Evolutionary conservation across 2,797 vertebrate species (phyloP), one percentile per base, ranked within the genome.

Genomic region (Rhabdomys pumilio): DNA sequence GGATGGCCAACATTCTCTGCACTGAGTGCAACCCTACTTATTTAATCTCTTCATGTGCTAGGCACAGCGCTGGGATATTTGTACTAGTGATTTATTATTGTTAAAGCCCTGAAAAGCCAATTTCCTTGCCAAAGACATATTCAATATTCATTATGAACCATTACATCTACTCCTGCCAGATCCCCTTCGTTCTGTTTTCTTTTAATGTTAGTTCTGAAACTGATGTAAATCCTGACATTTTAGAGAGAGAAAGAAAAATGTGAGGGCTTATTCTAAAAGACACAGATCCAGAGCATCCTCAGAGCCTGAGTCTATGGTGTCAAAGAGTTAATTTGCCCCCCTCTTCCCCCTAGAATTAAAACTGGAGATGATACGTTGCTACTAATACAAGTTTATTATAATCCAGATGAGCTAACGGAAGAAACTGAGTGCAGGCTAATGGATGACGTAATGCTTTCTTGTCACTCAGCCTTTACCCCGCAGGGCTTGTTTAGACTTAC

Each of bases 61-160:
- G 59, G 44, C 29, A 29, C 34, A 72, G 24, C 55, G 41, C 59
- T 90, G 81, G 65, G n/a, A 50, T 92, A 3, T 95, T 57, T 91
- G 75, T 72, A 76, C 84, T 73, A 59, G 55, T 77, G 77, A 95
- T 67, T 67, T 91, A 34, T 82, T 82, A 11, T 81, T 93, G 34
- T 67, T 53, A 95, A 89, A 87, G 47, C 59, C 69, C 15, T 96
- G 44, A 90, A 80, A 95, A 63, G 75, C 92, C 75, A 83, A 34
- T 63, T 95, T 55, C 10, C 55, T 96, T 92, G 86, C 55, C 77
- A 88, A 94, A 90, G 79, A 44, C 31, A n/a, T 82, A 65, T 79
- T 95, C 82, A 94, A 11, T 93, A 55, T 96, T 85, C 63, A 67
- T 82, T 55, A 65, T 63, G 17, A 91, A 61, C 24, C 80, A 53